Conservation (phyloP, 2,797 vertebrate genomes). For the Sphenodon punctatus region DNA sequence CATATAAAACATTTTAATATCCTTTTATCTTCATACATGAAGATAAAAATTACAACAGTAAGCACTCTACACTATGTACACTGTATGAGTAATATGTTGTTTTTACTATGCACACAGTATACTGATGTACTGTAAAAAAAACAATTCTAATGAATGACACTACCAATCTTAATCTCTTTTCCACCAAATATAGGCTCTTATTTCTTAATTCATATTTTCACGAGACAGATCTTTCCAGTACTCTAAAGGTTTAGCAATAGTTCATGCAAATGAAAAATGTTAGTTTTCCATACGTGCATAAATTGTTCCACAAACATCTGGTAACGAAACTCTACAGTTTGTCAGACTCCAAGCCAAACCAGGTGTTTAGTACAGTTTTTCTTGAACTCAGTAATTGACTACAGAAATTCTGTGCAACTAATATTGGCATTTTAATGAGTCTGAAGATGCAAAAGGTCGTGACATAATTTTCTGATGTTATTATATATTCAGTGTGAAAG, state of each 20-base stretch:
- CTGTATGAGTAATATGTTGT: constrained; percentile 17
- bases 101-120: neutral
- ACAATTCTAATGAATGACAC: constrained; percentile 34
- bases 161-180: constrained; percentile 34
- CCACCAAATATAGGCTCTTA: constrained; percentile 40
- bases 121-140: neutral
- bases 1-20: neutral
- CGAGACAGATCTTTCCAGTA: constrained; percentile 42
- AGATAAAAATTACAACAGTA: constrained; percentile 4
- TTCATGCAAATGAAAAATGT: constrained; percentile 43
- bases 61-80: constrained; percentile 3
- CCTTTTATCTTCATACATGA: constrained; percentile 14
- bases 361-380: constrained; percentile 29
- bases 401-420: constrained; percentile 49
- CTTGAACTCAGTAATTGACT: neutral
- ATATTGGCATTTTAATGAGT: constrained; percentile 43
- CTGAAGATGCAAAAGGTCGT: constrained; percentile 29
- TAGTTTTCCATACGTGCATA: constrained; percentile 37
- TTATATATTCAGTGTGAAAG: constrained; percentile 24
- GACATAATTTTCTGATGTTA: constrained; percentile 19
- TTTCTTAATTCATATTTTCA: constrained; percentile 11
- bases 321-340: constrained; percentile 30
- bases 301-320: constrained; percentile 58
- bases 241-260: constrained; percentile 29
- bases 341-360: constrained; percentile 7